These are phyloP conservation scores for Hyperoplus immaculatus DNA, from an alignment of 2,797 vertebrate genomes.

Conservation along the genomic window DNA sequence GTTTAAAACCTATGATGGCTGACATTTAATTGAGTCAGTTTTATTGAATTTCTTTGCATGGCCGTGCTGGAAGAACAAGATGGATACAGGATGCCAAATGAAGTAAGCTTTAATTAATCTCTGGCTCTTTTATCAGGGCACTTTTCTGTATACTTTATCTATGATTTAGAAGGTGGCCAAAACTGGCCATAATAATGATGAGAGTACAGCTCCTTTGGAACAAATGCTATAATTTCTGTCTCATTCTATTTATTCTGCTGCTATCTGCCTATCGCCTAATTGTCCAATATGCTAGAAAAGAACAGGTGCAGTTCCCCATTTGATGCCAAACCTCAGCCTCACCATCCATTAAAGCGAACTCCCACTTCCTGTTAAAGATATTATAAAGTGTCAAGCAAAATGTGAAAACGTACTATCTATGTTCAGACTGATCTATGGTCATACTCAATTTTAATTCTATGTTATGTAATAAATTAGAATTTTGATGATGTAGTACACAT, in stretches of 20 bases:
- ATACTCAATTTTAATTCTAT: neutral
- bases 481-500: neutral
- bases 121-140: neutral
- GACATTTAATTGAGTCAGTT: conserved; percentile 7
- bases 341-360: too few species aligned
- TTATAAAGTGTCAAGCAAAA: neutral
- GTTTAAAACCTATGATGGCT: neutral
- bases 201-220: neutral
- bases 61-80: conserved; percentile 6
- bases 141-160: neutral
- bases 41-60: conserved; percentile 1
- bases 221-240: neutral
- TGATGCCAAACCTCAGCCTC: too few species aligned
- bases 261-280: neutral
- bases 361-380: too few species aligned
- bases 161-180: conserved; percentile 1
- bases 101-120: conserved; percentile 13
- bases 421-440: neutral
- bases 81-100: neutral
- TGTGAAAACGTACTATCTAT: neutral
- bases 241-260: neutral
- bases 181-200: neutral
- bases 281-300: neutral
- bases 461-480: neutral
- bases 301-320: neutral